Conservation (phyloP, 2,888 invertebrate genomes). For the Lithosia quadra region DNA sequence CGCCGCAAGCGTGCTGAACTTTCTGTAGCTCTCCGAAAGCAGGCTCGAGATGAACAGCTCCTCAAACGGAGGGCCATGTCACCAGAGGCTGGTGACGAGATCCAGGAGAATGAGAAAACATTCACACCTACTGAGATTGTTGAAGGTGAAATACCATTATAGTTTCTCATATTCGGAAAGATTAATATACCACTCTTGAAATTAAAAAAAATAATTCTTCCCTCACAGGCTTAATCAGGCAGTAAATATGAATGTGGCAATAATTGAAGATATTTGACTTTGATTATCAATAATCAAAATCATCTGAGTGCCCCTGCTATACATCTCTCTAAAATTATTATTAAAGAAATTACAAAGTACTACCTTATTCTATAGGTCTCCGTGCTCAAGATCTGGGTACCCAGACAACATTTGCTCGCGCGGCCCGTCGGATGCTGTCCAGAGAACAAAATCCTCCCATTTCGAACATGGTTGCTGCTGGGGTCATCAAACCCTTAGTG, state of each 20-base stretch:
- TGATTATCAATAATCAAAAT: no score
- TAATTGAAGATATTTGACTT: no score
- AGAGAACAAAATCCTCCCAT: constrained; percentile 97
- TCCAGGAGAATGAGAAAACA: constrained; percentile 64
- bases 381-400: constrained; percentile 87
- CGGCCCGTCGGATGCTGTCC: constrained; percentile 95
- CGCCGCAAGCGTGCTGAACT: constrained; percentile 96
- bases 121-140: constrained; percentile 92
- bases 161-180: background rate
- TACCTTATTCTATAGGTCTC: constrained; percentile 84
- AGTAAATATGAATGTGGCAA: no score
- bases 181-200: no score
- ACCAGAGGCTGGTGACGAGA: constrained; percentile 84
- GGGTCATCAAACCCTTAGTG: constrained; percentile 94
- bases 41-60: constrained; percentile 97
- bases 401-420: constrained; percentile 91
- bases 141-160: constrained; percentile 67
- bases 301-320: no score
- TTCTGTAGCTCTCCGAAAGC: constrained; percentile 96
- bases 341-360: background rate
- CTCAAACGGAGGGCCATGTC: constrained; percentile 95
- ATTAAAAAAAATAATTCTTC: no score
- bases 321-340: background rate
- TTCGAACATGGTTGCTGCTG: constrained; percentile 93
- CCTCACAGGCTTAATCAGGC: no score